phyloP scores from a whole-genome alignment of 1,140 invertebrate genomes.

The Brachionus koreanus region DNA sequence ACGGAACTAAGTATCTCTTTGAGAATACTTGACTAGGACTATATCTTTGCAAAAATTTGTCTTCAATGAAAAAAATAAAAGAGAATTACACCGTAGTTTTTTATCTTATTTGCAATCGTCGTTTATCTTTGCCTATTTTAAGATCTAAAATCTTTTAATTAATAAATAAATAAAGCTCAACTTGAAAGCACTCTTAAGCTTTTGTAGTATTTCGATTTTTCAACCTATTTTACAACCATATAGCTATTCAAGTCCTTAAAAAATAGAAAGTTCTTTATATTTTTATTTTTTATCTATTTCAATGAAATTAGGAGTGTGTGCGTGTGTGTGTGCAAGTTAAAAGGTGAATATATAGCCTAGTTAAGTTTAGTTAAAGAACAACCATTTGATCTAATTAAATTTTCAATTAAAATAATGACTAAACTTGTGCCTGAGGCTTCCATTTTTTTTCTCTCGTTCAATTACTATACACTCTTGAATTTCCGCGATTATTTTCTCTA shows the following conservation, averaged over 20 bases:
- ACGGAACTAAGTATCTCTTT: neutral
- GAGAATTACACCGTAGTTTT: neutral
- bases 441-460: neutral
- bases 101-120: conserved; percentile 17
- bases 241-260: neutral
- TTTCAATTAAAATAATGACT: conserved; percentile 5
- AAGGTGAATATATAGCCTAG: neutral
- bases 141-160: conserved; percentile 32
- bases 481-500: no score
- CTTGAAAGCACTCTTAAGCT: neutral
- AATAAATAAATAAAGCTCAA: conserved; percentile 34
- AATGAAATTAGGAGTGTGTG: neutral
- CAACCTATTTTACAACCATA: neutral
- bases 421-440: neutral
- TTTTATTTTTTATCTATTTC: neutral
- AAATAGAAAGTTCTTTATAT: neutral
- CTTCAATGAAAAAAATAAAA: neutral
- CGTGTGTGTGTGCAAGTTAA: neutral
- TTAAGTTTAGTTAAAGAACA: neutral
- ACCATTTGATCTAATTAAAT: neutral
- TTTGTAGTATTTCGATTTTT: neutral
- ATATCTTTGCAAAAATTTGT: neutral
- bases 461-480: neutral
- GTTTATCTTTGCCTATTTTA: conserved; percentile 27
- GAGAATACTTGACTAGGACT: conserved; percentile 4